Percentiles rank a stretch among this genome's conserved stretches.
phyloP scores from a whole-genome alignment of 2,888 invertebrate genomes.

The Suillia variegata region DNA sequence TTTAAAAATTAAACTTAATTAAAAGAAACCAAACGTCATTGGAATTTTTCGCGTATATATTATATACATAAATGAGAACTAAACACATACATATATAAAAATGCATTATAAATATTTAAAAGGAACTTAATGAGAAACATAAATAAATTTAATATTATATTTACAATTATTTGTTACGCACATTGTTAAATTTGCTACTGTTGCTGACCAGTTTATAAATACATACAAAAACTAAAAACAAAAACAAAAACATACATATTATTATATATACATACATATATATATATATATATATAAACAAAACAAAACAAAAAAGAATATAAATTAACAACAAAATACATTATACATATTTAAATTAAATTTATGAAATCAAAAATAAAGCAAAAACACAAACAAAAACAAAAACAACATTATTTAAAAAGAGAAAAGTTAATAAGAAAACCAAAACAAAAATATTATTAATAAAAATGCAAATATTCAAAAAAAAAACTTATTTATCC shows the following conservation, averaged over 20 bases:
- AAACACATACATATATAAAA: slow-evolving; percentile 31
- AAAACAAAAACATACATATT: slow-evolving; percentile 24
- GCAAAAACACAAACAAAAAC: neutral
- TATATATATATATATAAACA: no score
- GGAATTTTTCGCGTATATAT: slow-evolving; percentile 22
- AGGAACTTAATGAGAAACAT: no score
- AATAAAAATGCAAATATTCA: slow-evolving; percentile 1
- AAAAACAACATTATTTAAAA: neutral
- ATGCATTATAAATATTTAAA: slow-evolving; percentile 27
- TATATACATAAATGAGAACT: slow-evolving; percentile 22
- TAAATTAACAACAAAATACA: slow-evolving; percentile 21
- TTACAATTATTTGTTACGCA: slow-evolving; percentile 62
- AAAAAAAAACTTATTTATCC: neutral
- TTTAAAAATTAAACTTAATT: slow-evolving; percentile 31
- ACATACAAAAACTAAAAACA: slow-evolving; percentile 25
- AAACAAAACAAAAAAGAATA: no score
- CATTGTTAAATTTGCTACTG: slow-evolving; percentile 62
- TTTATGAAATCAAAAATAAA: slow-evolving; percentile 4
- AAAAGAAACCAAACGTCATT: slow-evolving; percentile 20
- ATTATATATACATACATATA: slow-evolving; percentile 29
- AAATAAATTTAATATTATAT: slow-evolving; percentile 45
- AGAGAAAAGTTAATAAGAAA: neutral
- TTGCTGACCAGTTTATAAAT: slow-evolving; percentile 61
- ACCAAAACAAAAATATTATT: slow-evolving; percentile 1
- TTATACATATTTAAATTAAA: slow-evolving; percentile 24